phyloP scores from a whole-genome alignment of 2,797 vertebrate species.

The Hydrolagus colliei region DNA sequence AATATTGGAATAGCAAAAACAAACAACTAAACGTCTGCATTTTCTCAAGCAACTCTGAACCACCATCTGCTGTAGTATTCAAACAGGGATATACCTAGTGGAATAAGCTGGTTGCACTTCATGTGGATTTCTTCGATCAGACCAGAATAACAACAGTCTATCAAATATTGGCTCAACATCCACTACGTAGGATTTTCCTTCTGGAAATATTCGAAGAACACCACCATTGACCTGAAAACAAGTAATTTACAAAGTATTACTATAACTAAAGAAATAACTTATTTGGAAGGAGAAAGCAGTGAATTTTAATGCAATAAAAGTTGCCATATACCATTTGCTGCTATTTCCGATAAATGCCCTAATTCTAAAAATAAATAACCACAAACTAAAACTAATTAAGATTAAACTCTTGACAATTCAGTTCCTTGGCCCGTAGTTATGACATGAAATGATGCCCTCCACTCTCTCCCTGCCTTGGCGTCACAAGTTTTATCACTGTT shows the following conservation, averaged over 20 bases:
- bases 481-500: too few species aligned
- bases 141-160: conserved; percentile 88
- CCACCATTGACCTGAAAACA: conserved; percentile 75
- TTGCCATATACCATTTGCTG: background rate
- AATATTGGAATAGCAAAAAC: too few species aligned
- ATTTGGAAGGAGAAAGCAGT: background rate
- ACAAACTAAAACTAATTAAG: background rate
- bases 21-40: too few species aligned
- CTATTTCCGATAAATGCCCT: background rate
- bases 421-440: too few species aligned
- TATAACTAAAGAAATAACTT: background rate
- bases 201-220: conserved; percentile 82
- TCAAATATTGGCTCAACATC: conserved; percentile 87
- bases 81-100: conserved; percentile 59
- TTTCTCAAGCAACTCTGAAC: too few species aligned
- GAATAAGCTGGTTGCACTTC: conserved; percentile 87
- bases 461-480: too few species aligned
- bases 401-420: background rate
- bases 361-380: background rate
- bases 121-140: conserved; percentile 87
- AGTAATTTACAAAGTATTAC: background rate
- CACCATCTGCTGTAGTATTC: background rate
- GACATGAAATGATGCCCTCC: too few species aligned
- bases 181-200: conserved; percentile 73
- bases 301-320: background rate